phyloP scores from a whole-genome alignment of 1,140 invertebrate genomes.

The Eufriesea mexicana region DNA sequence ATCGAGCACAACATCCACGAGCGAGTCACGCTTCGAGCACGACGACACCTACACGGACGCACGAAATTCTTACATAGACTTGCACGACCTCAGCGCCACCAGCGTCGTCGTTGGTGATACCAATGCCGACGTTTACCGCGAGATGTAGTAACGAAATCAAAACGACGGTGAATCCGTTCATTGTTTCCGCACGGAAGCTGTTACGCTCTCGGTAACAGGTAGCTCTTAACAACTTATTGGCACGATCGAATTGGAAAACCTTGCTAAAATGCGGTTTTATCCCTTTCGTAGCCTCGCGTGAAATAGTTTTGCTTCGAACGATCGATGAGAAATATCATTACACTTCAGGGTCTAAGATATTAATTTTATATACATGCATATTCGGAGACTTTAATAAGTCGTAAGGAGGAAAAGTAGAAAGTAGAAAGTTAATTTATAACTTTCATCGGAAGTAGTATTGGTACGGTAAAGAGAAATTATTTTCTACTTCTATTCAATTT shows the following conservation, averaged over 20 bases:
- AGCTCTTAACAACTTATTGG: background rate
- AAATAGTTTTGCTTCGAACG: too few species aligned
- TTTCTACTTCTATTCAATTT: too few species aligned
- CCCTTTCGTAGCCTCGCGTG: too few species aligned
- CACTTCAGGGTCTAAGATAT: background rate
- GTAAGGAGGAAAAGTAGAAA: too few species aligned
- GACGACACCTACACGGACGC: conserved; percentile 18
- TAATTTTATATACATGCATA: background rate
- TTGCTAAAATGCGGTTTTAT: too few species aligned
- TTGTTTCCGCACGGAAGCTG: too few species aligned
- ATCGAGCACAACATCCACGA: conserved; percentile 69
- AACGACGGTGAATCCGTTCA: background rate
- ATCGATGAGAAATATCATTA: background rate
- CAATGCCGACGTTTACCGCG: background rate
- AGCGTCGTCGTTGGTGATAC: conserved; percentile 2
- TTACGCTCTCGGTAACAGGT: background rate
- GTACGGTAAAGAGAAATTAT: too few species aligned
- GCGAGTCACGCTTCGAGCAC: conserved; percentile 65
- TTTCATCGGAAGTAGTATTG: too few species aligned
- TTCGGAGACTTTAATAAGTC: too few species aligned
- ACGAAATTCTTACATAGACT: conserved; percentile 48
- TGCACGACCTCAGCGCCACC: conserved; percentile 32
- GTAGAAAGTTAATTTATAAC: too few species aligned
- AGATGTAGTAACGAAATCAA: background rate
- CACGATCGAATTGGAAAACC: too few species aligned